These are phyloP conservation scores for Panopea generosa DNA, from an alignment of 2,888 invertebrate genomes.

Conservation along the genomic window DNA sequence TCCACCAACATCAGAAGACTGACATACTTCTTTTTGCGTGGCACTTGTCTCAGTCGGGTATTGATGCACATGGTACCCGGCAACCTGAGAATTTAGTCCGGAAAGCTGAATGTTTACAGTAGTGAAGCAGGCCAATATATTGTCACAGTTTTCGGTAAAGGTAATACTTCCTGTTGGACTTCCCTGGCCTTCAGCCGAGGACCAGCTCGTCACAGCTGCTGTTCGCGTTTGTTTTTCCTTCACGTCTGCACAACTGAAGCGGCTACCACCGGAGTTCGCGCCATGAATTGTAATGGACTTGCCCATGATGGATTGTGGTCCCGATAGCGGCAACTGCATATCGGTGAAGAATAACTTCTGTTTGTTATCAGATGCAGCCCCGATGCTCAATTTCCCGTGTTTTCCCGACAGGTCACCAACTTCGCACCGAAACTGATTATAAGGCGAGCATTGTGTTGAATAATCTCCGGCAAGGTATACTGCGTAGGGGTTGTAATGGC, in stretches of 20 bases:
- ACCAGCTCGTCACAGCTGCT: slow-evolving; percentile 51
- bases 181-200: slow-evolving; percentile 24
- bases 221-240: slow-evolving; percentile 39
- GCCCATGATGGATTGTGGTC: slow-evolving; percentile 91
- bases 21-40: slow-evolving; percentile 75
- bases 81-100: slow-evolving; percentile 81
- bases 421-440: slow-evolving; percentile 94
- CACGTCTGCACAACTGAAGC: slow-evolving; percentile 91
- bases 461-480: slow-evolving; percentile 83
- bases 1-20: slow-evolving; percentile 88
- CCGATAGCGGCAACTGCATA: slow-evolving; percentile 90
- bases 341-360: slow-evolving; percentile 89
- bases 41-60: slow-evolving; percentile 81
- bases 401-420: slow-evolving; percentile 91
- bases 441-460: slow-evolving; percentile 57
- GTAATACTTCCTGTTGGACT: slow-evolving; percentile 54
- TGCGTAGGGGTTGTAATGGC: slow-evolving; percentile 91
- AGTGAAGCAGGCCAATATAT: slow-evolving; percentile 52
- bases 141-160: slow-evolving; percentile 57
- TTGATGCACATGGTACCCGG: slow-evolving; percentile 85
- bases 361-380: slow-evolving; percentile 30
- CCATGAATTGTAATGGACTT: slow-evolving; percentile 95
- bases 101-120: slow-evolving; percentile 86
- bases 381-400: slow-evolving; percentile 79
- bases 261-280: slow-evolving; percentile 91